phyloP scores from a whole-genome alignment of 2,113 vertebrate species.

The Nesospiza acunhae region DNA sequence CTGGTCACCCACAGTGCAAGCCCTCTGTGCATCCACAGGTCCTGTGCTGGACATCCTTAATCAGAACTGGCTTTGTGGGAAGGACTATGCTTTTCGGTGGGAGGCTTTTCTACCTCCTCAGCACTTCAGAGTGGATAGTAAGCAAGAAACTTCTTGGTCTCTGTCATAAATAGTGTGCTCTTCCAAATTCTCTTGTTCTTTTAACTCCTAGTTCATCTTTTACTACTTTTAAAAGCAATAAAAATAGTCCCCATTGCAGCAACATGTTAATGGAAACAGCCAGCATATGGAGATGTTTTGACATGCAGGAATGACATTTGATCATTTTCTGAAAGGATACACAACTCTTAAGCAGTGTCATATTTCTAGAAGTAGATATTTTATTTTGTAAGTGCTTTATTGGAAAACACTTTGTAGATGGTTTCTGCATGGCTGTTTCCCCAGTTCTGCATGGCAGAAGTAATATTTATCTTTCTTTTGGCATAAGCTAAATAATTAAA shows the following conservation, averaged over 20 bases:
- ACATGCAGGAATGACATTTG: background rate
- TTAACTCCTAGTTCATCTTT: background rate
- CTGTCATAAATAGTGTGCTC: background rate
- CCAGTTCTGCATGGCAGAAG: background rate
- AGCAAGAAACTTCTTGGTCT: background rate
- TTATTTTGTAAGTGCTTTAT: background rate
- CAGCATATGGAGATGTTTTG: background rate
- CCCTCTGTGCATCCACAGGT: too few relatives aligned
- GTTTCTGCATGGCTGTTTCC: background rate
- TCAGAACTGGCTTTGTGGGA: background rate
- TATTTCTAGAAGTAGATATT: background rate
- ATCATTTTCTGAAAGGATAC: background rate
- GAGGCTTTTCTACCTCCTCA: background rate
- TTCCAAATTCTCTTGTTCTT: background rate
- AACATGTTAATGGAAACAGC: background rate
- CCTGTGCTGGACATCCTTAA: fast-evolving
- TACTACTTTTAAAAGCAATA: background rate
- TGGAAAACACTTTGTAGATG: background rate
- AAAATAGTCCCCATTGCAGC: background rate
- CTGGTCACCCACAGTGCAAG: background rate
- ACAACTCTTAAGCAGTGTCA: background rate
- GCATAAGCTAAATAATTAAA: background rate
- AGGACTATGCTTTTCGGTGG: background rate
- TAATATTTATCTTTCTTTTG: background rate
- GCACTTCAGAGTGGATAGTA: background rate